These are phyloP conservation scores for Lutraria rhynchaena DNA, from an alignment of 1,140 invertebrate species.

Conservation along the genomic window DNA sequence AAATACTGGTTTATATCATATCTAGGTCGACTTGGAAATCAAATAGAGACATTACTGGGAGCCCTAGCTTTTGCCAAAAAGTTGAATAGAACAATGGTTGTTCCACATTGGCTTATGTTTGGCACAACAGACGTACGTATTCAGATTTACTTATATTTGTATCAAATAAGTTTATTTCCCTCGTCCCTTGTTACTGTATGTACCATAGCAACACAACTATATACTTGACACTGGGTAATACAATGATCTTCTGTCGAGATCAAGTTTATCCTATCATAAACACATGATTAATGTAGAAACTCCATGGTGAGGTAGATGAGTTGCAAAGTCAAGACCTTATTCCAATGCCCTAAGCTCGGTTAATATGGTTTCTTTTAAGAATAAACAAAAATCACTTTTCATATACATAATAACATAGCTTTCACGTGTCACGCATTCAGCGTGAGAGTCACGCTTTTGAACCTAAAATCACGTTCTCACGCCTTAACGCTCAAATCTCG, in stretches of 20 bases:
- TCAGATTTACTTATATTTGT: background rate
- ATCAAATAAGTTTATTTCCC: background rate
- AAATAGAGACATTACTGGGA: constrained; percentile 97
- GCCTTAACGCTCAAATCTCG: too few species aligned
- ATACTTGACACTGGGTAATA: too few species aligned
- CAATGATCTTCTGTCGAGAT: background rate
- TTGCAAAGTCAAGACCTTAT: too few species aligned
- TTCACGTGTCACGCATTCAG: too few species aligned
- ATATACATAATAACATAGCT: too few species aligned
- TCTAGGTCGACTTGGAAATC: constrained; percentile 92
- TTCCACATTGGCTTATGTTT: constrained; percentile 91
- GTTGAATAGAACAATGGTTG: constrained; percentile 93
- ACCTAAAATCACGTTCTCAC: too few species aligned
- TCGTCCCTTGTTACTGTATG: background rate
- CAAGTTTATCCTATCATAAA: background rate
- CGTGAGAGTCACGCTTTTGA: too few species aligned
- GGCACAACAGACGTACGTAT: constrained; percentile 14
- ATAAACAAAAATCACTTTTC: too few species aligned
- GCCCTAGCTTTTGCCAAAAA: constrained; percentile 93
- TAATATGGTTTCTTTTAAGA: too few species aligned
- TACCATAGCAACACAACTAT: background rate
- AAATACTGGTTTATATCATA: constrained; percentile 31
- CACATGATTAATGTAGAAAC: background rate
- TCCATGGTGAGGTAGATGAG: too few species aligned
- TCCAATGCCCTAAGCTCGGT: too few species aligned